phyloP scores from a whole-genome alignment of 2,113 vertebrate species.

The Podarcis raffonei region DNA sequence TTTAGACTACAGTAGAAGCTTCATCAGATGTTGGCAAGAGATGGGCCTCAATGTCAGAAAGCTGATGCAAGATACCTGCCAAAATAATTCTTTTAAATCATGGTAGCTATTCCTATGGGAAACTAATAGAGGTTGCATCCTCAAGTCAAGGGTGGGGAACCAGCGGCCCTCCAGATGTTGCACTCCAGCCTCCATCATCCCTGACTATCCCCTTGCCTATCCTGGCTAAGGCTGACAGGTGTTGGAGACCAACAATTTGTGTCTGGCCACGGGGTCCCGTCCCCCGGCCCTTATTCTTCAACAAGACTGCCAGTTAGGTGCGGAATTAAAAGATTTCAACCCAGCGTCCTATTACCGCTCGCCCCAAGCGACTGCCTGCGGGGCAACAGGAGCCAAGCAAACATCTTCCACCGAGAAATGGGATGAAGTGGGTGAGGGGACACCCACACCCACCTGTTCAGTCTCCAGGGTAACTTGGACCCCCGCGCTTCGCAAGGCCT shows the following conservation, averaged over 20 bases:
- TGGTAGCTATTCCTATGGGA: background rate
- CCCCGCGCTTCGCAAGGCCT: background rate
- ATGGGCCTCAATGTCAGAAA: background rate
- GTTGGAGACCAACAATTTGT: no score
- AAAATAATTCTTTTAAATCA: background rate
- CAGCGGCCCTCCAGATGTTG: no score
- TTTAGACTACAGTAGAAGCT: background rate
- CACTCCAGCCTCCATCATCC: no score
- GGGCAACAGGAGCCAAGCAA: no score
- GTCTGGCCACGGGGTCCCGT: no score
- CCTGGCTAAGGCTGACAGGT: no score
- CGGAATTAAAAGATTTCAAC: background rate
- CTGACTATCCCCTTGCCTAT: no score
- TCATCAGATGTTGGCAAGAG: background rate
- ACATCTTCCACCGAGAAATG: background rate
- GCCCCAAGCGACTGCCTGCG: background rate
- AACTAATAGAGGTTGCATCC: background rate
- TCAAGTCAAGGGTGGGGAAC: no score
- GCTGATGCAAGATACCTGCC: background rate
- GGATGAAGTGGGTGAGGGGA: background rate
- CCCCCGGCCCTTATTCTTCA: no score
- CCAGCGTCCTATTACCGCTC: background rate
- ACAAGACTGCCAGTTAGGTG: background rate
- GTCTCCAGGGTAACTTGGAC: background rate
- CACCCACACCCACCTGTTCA: no score